Conservation (phyloP, 2,888 invertebrate genomes). For the Drymonia ruficornis region DNA sequence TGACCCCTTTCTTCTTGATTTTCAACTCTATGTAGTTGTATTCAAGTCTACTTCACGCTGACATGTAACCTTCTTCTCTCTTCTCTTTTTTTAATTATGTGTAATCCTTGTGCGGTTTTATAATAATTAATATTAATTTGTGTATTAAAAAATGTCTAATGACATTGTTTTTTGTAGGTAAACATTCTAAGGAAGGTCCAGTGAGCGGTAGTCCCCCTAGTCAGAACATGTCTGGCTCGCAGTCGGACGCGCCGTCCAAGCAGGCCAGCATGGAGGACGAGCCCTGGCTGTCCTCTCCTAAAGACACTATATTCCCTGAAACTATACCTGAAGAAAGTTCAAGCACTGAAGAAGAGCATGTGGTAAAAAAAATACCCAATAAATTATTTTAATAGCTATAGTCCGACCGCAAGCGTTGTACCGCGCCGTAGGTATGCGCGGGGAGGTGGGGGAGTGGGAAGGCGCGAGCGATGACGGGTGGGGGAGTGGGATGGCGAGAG, state of each 20-base stretch:
- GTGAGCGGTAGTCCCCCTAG: slow-evolving; percentile 86
- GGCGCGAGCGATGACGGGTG: too few relatives aligned
- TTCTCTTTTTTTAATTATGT: not conserved
- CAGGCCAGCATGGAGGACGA: slow-evolving; percentile 86
- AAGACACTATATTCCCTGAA: slow-evolving; percentile 95
- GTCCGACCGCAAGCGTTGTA: too few relatives aligned
- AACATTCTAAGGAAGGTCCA: slow-evolving; percentile 73
- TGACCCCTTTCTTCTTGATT: slow-evolving; percentile 6
- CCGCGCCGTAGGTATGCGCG: too few relatives aligned
- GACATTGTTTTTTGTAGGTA: slow-evolving; percentile 50
- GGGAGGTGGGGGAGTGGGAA: too few relatives aligned
- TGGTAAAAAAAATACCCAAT: slow-evolving; percentile 80
- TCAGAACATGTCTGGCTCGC: slow-evolving; percentile 82
- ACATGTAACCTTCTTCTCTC: not conserved
- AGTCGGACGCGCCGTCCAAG: slow-evolving; percentile 82
- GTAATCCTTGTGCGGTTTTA: not conserved
- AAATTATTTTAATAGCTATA: too few relatives aligned
- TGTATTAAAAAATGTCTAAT: not conserved
- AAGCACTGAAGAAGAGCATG: slow-evolving; percentile 96
- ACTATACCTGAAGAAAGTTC: slow-evolving; percentile 97
- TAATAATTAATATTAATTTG: not conserved
- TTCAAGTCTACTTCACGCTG: not conserved
- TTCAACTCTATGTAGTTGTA: slow-evolving; percentile 2
- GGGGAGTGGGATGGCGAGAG: too few relatives aligned
- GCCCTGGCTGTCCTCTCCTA: slow-evolving; percentile 94